A percentile compares a stretch with the other conserved stretches of the same genome.
These are phyloP conservation scores for Sweltsa coloradensis DNA, from an alignment of 1,140 invertebrate genomes.

Conservation along the genomic window DNA sequence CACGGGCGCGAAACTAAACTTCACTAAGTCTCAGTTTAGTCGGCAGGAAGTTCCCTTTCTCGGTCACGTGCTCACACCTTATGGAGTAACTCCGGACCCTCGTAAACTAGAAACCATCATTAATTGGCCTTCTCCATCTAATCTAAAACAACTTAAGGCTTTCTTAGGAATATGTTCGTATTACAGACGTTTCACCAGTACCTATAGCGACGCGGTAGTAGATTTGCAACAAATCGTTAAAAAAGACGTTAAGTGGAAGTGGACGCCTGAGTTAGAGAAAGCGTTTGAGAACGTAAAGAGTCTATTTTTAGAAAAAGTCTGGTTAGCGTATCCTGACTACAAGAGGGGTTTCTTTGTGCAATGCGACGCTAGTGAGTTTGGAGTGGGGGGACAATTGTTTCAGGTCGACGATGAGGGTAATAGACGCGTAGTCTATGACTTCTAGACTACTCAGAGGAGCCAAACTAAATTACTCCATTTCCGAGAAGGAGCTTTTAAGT, in stretches of 20 bases:
- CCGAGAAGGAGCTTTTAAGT: background rate
- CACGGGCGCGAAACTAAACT: background rate
- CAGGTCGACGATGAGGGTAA: too few relatives aligned
- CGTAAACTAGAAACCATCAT: background rate
- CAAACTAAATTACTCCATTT: background rate
- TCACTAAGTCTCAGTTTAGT: too few relatives aligned
- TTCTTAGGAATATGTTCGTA: background rate
- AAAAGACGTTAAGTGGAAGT: background rate
- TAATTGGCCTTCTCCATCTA: background rate
- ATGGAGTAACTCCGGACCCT: background rate
- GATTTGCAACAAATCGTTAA: background rate
- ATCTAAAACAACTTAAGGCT: background rate
- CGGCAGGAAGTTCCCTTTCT: conserved; percentile 1
- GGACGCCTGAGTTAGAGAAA: background rate
- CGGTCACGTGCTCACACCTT: background rate
- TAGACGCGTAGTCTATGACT: too few relatives aligned
- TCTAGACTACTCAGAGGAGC: background rate
- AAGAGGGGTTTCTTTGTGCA: too few relatives aligned
- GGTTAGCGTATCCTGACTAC: too few relatives aligned
- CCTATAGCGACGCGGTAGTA: background rate
- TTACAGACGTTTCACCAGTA: background rate
- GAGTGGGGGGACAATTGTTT: too few relatives aligned
- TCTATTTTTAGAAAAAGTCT: background rate
- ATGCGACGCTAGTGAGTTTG: background rate
- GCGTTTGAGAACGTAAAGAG: background rate